These are phyloP conservation scores for Drosophila emarginata DNA, from an alignment of 2,888 invertebrate species.

Conservation along the genomic window DNA sequence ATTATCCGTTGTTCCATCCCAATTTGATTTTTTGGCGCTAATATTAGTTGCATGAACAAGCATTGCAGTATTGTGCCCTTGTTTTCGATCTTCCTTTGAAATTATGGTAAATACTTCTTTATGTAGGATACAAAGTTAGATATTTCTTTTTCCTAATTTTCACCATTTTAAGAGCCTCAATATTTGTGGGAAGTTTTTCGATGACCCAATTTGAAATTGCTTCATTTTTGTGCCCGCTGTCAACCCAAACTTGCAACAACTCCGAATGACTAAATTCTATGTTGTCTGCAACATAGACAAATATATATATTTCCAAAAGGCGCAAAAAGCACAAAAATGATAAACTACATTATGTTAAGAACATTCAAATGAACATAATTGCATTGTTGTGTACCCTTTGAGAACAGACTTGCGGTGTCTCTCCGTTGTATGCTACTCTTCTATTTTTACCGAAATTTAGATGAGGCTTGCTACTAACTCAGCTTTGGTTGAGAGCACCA, in stretches of 20 bases:
- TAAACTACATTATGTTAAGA: background rate
- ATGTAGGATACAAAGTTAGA: background rate
- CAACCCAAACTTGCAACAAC: background rate
- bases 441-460: no score
- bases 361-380: background rate
- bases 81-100: background rate
- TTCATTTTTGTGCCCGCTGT: background rate
- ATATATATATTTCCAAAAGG: background rate
- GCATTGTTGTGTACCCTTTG: no score
- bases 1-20: background rate
- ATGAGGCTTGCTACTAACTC: no score
- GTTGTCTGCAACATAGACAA: background rate
- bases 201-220: background rate
- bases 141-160: background rate
- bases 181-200: background rate
- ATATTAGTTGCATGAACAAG: background rate
- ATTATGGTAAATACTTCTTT: no score
- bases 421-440: no score
- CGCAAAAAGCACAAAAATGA: background rate
- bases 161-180: background rate
- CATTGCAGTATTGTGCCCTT: conserved; percentile 6
- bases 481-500: no score
- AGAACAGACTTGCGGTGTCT: no score
- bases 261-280: background rate
- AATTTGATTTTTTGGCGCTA: background rate